Conservation (phyloP, 2,113 vertebrate species). For the Engystomops pustulosus region DNA sequence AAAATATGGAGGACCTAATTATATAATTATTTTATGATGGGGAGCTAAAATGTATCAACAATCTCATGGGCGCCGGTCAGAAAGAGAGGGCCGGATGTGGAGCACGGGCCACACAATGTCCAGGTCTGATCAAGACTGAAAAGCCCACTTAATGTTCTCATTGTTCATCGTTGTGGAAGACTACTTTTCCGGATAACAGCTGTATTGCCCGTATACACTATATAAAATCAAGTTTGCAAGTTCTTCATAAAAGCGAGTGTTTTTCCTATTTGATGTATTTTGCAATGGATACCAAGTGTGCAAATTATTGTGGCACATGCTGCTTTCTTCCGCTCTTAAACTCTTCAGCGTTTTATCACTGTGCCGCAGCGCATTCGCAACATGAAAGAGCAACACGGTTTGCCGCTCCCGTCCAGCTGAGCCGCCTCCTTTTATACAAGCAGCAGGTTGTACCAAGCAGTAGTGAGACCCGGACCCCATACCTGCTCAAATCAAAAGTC, state of each 20-base stretch:
- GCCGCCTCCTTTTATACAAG: conserved; percentile 25
- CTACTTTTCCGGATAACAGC: not conserved
- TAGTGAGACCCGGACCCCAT: conserved; percentile 42
- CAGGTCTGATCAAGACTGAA: no score
- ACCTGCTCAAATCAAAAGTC: conserved; percentile 38
- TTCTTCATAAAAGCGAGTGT: not conserved
- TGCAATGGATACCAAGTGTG: conserved; percentile 18
- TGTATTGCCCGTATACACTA: not conserved
- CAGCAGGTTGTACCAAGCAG: conserved; percentile 11
- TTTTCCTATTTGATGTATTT: conserved; percentile 25
- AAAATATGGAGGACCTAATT: no score
- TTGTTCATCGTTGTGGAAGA: no score
- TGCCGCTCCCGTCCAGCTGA: conserved; percentile 37
- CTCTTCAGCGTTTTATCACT: conserved; percentile 21
- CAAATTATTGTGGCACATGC: conserved; percentile 22
- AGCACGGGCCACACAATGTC: no score
- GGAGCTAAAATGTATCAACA: not conserved
- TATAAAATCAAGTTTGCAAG: not conserved
- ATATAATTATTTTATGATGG: no score
- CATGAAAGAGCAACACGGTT: conserved; percentile 29
- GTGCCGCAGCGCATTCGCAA: not conserved
- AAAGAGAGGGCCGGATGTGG: no score
- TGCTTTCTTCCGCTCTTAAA: conserved; percentile 31
- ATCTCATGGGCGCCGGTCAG: no score
- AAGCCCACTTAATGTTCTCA: no score